A percentile compares a stretch with the other conserved stretches of the same genome.
Evolutionary conservation across 2,888 invertebrate genomes (phyloP).

Genomic region (Octodonta nipae): DNA sequence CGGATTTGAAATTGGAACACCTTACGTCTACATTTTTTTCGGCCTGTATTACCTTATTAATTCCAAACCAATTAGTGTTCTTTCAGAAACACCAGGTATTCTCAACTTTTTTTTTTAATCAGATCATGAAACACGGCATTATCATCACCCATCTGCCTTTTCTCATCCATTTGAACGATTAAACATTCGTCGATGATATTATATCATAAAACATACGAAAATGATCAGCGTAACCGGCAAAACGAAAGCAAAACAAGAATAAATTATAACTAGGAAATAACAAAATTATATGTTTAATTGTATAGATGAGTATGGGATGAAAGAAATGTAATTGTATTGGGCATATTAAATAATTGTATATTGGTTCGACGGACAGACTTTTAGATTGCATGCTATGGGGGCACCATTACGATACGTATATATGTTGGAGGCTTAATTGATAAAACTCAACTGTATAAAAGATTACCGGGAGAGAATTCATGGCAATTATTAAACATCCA

Average conservation of each 20-base stretch:
- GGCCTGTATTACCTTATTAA: too few species aligned
- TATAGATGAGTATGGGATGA: slow-evolving; percentile 12
- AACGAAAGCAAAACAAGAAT: slow-evolving; percentile 9
- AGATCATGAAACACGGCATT: too few species aligned
- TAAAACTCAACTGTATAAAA: slow-evolving; percentile 29
- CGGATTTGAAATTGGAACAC: too few species aligned
- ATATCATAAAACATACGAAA: too few species aligned
- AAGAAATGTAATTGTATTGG: slow-evolving; percentile 16
- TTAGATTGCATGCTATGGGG: slow-evolving; percentile 22
- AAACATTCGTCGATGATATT: too few species aligned
- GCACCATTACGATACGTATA: slow-evolving; percentile 25
- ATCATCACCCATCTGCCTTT: too few species aligned
- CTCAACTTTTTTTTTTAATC: too few species aligned
- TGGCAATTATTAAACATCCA: slow-evolving; percentile 26
- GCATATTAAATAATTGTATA: slow-evolving; percentile 22
- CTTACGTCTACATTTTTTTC: too few species aligned
- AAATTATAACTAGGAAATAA: slow-evolving; percentile 13
- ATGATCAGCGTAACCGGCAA: too few species aligned
- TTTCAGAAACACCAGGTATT: too few species aligned
- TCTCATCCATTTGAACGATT: too few species aligned
- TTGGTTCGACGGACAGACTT: slow-evolving; percentile 16
- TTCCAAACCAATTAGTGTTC: too few species aligned
- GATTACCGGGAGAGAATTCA: slow-evolving; percentile 24
- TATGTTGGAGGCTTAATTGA: slow-evolving; percentile 28
- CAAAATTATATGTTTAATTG: slow-evolving; percentile 17